Conservation (phyloP, 2,888 invertebrate species). For the Toxonevra muliebris region DNA sequence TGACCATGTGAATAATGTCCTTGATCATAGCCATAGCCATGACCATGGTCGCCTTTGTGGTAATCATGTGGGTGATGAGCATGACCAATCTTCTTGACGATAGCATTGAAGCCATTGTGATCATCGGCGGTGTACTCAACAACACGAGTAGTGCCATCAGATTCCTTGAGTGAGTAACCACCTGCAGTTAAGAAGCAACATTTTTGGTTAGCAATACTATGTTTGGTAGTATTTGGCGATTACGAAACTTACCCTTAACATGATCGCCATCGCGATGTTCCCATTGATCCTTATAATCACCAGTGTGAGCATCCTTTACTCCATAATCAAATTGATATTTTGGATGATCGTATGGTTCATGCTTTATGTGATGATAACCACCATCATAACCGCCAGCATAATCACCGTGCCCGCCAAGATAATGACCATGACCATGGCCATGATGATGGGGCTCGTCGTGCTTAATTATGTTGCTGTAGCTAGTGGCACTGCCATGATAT, state of each 20-base stretch:
- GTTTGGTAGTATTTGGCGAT: slow-evolving; percentile 66
- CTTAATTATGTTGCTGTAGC: slow-evolving; percentile 14
- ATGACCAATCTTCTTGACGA: slow-evolving; percentile 66
- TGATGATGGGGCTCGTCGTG: slow-evolving; percentile 5
- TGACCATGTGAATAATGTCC: slow-evolving; percentile 41
- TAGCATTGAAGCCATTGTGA: slow-evolving; percentile 66
- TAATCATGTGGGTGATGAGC: slow-evolving; percentile 57
- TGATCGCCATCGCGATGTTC: slow-evolving; percentile 68
- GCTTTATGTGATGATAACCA: slow-evolving; percentile 52
- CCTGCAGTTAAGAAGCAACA: slow-evolving; percentile 38
- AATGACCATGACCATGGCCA: slow-evolving; percentile 24
- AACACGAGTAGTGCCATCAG: slow-evolving; percentile 67
- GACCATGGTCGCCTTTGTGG: slow-evolving; percentile 40
- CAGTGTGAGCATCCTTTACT: slow-evolving; percentile 66
- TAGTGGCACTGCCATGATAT: slow-evolving; percentile 18
- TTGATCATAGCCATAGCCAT: slow-evolving; percentile 45
- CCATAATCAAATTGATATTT: slow-evolving; percentile 66
- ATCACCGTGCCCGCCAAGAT: slow-evolving; percentile 3
- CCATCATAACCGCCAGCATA: slow-evolving; percentile 35
- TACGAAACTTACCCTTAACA: slow-evolving; percentile 61
- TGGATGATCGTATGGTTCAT: slow-evolving; percentile 65
- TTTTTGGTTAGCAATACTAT: slow-evolving; percentile 53
- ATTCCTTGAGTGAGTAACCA: slow-evolving; percentile 66
- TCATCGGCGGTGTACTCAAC: slow-evolving; percentile 67
- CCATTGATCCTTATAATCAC: slow-evolving; percentile 66